Conservation (phyloP, 2,113 vertebrate genomes). For the Actenoides hombroni region DNA sequence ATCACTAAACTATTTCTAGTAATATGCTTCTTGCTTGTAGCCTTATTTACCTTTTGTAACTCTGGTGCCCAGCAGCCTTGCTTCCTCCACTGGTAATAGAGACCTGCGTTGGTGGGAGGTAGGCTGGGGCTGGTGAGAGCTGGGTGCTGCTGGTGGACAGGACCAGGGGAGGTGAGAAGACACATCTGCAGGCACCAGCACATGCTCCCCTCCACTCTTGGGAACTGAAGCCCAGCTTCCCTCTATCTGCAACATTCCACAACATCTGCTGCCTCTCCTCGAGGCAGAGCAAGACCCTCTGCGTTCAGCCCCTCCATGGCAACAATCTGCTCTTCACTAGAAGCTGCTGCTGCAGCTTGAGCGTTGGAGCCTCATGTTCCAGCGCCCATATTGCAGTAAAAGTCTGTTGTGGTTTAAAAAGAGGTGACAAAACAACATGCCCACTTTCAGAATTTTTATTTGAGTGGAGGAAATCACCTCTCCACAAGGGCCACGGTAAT, state of each 20-base stretch:
- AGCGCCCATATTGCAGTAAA: rapidly evolving
- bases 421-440: rapidly evolving
- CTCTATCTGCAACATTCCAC: neutral
- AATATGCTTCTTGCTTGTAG: neutral
- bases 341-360: neutral
- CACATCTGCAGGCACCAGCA: neutral
- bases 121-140: neutral
- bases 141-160: neutral
- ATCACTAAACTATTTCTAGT: neutral
- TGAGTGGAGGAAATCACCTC: neutral
- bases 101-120: neutral
- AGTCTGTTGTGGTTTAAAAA: neutral
- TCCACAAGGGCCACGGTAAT: neutral
- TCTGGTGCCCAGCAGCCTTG: neutral
- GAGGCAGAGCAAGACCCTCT: neutral
- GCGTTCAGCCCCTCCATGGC: neutral
- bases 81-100: neutral
- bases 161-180: neutral
- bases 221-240: neutral
- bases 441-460: neutral
- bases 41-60: neutral
- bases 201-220: rapidly evolving
- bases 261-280: neutral
- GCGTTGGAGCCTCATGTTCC: rapidly evolving
- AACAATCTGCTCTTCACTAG: rapidly evolving